Base-by-base conservation (phyloP, 2,888 invertebrate species). In the Onthophagus sagittarius region DNA sequence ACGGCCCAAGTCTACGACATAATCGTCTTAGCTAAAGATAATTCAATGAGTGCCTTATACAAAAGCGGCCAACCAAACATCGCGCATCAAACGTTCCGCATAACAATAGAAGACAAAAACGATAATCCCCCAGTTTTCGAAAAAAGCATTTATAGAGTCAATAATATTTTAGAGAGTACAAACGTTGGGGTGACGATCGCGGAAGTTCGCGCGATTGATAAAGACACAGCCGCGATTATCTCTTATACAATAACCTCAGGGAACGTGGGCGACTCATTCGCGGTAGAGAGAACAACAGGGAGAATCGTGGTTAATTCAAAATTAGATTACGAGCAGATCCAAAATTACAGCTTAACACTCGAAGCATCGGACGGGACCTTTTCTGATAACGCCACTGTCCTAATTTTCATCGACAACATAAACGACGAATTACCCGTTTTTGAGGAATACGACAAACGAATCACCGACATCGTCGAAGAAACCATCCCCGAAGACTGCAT, bases 371-470 rank as follows among this genome's bases (percentile, higher is more conserved):
- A 96, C 83, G 96, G 96, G 0, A 88, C 92, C 70, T 94, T 90
- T 83, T 92, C 94, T 77, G 96, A 95, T 81, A 91, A 91, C 73
- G 93, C 96, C 0, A 91, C 89, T 78, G 97, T 98, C 0, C 90
- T 91, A 70, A 95, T 98, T 70, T 91, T 92, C 78, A 93, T 97
- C 71, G 92, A 91, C 78, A 94, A 98, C 84, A 92, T 97, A 67
- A 98, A 98, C 82, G 98, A 98, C 83, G 96, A 97, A 84, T 92
- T 93, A 0, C 98, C 98, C 0, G 90, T 92, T 0, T 98, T 98
- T 81, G 84, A 87, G 31, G 85, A 90, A 69, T 91, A 91, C 71
- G 88, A 91, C 70, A 92, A 92, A 79, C 91, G 91, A 71, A 92
- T 92, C 70, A 92, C 90, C 0, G 93, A 95, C 74, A 86, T 89